These are phyloP conservation scores for Drosophila ustulata DNA, from an alignment of 2,888 invertebrate genomes.

Conservation along the genomic window DNA sequence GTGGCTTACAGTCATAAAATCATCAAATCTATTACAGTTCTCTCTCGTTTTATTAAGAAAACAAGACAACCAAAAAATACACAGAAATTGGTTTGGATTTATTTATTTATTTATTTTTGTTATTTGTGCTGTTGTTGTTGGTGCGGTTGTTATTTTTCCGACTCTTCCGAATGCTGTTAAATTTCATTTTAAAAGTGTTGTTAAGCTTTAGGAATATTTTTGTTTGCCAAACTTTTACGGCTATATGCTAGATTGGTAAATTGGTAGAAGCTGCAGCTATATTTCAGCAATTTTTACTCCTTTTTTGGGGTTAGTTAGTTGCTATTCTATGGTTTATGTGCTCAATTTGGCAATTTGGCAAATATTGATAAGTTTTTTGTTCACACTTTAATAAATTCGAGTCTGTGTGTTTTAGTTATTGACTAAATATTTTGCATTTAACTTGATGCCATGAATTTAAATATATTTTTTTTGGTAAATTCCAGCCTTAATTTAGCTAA, in stretches of 20 bases:
- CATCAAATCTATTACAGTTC: constrained; percentile 77
- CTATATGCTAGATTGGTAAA: not conserved
- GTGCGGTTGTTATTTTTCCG: constrained; percentile 15
- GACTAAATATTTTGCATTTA: constrained; percentile 25
- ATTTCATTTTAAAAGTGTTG: constrained; percentile 33
- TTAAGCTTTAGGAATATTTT: constrained; percentile 17
- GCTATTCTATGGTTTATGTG: constrained; percentile 25
- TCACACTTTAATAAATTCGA: constrained; percentile 13
- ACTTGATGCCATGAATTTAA: constrained; percentile 11
- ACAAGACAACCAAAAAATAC: constrained; percentile 7
- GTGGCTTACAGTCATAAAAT: constrained; percentile 74
- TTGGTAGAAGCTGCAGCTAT: not conserved
- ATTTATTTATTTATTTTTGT: constrained; percentile 11
- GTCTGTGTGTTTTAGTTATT: not conserved
- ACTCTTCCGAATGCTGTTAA: constrained; percentile 49
- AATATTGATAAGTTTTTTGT: constrained; percentile 14
- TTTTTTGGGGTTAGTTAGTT: constrained; percentile 5
- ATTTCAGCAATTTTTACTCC: not conserved
- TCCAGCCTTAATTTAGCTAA: constrained; percentile 61
- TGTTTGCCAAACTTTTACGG: constrained; percentile 5
- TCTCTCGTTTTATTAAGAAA: constrained; percentile 33
- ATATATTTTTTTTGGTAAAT: constrained; percentile 31
- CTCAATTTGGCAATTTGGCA: constrained; percentile 28
- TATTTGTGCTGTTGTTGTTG: too few species aligned
- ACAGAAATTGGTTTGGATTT: constrained; percentile 30